Percentiles rank a stretch among this genome's conserved stretches.
Evolutionary conservation across 2,113 vertebrate species (phyloP).

Genomic region (Turnix velox): DNA sequence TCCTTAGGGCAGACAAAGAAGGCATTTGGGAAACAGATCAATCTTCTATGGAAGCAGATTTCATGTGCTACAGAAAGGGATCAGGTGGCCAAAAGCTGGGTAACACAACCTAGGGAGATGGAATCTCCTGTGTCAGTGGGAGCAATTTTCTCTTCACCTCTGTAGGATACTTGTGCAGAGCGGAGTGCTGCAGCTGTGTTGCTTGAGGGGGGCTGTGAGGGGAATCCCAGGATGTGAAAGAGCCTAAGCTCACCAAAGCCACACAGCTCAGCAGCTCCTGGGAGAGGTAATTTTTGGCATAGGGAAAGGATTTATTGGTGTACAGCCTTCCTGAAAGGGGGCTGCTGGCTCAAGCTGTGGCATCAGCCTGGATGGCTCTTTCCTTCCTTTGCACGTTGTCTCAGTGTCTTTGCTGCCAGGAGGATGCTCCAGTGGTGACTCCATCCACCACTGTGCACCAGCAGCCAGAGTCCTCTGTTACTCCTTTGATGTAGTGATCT

Average conservation of each 20-base stretch:
- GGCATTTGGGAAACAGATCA: background rate
- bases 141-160: background rate
- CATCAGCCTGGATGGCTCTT: background rate
- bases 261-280: background rate
- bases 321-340: background rate
- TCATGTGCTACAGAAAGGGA: background rate
- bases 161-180: background rate
- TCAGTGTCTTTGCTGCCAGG: background rate
- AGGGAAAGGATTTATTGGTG: background rate
- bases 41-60: background rate
- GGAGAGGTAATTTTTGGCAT: background rate
- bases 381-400: background rate
- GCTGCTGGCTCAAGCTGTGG: background rate
- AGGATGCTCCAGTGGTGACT: background rate
- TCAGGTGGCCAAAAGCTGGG: background rate
- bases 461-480: background rate
- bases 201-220: background rate
- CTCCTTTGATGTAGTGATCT: slow-evolving; percentile 45
- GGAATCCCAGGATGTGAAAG: background rate
- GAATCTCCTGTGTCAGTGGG: rapidly evolving
- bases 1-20: background rate
- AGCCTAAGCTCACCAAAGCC: background rate
- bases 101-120: background rate
- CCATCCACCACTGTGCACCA: background rate
- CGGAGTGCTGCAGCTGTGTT: background rate